Evolutionary conservation across 2,888 invertebrate species (phyloP).

Genomic region (Eupithecia tripunctaria): DNA sequence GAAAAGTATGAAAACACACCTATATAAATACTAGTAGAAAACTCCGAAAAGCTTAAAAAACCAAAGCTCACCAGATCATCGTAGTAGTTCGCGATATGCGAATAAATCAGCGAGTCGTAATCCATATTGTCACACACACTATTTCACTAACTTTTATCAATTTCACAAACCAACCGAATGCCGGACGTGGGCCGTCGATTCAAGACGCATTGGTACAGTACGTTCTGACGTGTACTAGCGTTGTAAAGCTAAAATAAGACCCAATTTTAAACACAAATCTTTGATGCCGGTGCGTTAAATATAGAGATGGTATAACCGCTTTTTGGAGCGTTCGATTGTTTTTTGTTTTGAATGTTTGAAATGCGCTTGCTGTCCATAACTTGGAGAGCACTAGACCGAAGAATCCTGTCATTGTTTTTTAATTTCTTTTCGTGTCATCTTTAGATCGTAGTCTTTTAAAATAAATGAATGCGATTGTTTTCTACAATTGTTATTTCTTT

Average conservation of each 20-base stretch:
- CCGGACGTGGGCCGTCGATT: conserved; percentile 70
- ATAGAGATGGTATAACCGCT: conserved; percentile 69
- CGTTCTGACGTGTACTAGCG: conserved; percentile 80
- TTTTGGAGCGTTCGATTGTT: conserved; percentile 16
- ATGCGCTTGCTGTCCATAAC: no score
- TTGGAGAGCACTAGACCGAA: no score
- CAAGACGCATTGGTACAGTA: conserved; percentile 81
- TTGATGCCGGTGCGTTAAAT: conserved; percentile 67
- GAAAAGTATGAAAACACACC: background rate
- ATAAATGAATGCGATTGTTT: background rate
- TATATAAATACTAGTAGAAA: background rate
- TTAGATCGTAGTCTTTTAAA: no score
- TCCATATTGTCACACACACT: conserved; percentile 76
- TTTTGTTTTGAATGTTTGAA: conserved; percentile 7
- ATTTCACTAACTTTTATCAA: conserved; percentile 42
- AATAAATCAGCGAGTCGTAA: conserved; percentile 87
- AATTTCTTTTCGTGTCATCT: no score
- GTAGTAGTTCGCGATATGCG: conserved; percentile 86
- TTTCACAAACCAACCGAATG: conserved; percentile 29
- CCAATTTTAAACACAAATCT: conserved; percentile 85
- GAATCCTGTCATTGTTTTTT: no score
- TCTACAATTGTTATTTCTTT: background rate
- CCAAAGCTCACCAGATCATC: conserved; percentile 81
- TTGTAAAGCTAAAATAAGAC: conserved; percentile 85
- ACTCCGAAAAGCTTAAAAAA: conserved; percentile 2